Conservation (phyloP, 1,140 invertebrate genomes). For the Magallana gigas region DNA sequence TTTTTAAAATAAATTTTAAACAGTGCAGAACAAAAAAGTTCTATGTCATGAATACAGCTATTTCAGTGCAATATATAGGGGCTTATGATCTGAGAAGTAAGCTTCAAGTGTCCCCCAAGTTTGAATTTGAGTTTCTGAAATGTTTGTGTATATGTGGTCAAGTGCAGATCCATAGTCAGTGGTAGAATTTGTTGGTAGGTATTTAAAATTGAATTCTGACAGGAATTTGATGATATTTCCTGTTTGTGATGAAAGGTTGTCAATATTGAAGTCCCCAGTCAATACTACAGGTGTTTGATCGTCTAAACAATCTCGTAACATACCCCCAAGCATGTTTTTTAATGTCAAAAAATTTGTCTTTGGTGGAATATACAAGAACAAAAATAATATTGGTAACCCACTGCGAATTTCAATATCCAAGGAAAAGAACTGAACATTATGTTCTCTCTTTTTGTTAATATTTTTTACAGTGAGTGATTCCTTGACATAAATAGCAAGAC, state of each 20-base stretch:
- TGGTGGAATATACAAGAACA: conserved; percentile 41
- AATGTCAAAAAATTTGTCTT: not conserved
- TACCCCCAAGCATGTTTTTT: conserved; percentile 1
- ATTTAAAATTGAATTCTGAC: not conserved
- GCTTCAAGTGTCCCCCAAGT: conserved; percentile 21
- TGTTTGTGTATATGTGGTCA: conserved; percentile 30
- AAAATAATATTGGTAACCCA: not conserved
- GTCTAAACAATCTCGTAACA: conserved; percentile 2
- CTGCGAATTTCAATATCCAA: conserved; percentile 10
- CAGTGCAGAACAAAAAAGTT: not conserved
- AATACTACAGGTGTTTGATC: conserved; percentile 12
- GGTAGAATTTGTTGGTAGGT: not conserved
- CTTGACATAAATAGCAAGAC: conserved; percentile 29
- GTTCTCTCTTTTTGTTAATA: conserved; percentile 5
- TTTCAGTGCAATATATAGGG: conserved; percentile 32
- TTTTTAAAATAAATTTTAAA: too few relatives aligned
- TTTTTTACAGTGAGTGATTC: conserved; percentile 4
- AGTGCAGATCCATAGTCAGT: conserved; percentile 39
- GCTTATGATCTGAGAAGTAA: conserved; percentile 41
- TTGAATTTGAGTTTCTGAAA: not conserved
- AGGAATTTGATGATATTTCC: not conserved
- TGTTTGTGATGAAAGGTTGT: not conserved
- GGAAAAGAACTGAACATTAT: conserved; percentile 9
- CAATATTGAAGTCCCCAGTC: conserved; percentile 43
- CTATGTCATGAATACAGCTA: not conserved